Percentiles rank a stretch among this genome's conserved stretches.
phyloP scores from a whole-genome alignment of 1,140 invertebrate species.

The Drosophila bipectinata region DNA sequence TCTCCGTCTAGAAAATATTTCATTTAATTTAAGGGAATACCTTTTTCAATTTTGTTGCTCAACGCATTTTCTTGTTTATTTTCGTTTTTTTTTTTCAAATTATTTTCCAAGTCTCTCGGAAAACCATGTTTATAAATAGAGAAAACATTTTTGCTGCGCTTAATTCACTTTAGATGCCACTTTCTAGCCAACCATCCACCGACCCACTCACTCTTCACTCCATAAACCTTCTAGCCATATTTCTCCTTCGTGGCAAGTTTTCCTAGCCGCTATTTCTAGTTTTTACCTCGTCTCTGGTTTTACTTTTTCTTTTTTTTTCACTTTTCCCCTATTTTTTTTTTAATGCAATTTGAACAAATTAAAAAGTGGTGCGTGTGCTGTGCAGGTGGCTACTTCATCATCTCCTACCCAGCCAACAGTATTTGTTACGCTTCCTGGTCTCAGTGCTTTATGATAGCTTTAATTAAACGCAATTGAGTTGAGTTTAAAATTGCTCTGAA shows the following conservation, averaged over 20 bases:
- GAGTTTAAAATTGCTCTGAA: constrained; percentile 3
- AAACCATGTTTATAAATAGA: constrained; percentile 9
- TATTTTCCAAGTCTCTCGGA: neutral
- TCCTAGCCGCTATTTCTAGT: constrained; percentile 19
- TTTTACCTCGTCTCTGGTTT: constrained; percentile 27
- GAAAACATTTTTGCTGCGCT: constrained; percentile 40
- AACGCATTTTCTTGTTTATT: too few relatives aligned
- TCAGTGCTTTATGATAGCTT: constrained; percentile 35
- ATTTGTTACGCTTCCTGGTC: constrained; percentile 21
- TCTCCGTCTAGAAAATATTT: too few relatives aligned
- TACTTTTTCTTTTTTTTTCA: neutral
- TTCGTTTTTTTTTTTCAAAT: neutral
- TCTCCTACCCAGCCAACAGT: constrained; percentile 6
- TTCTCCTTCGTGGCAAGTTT: constrained; percentile 11
- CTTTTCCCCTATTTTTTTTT: constrained; percentile 30
- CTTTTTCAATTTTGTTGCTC: neutral
- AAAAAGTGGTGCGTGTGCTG: constrained; percentile 66
- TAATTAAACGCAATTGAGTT: constrained; percentile 53
- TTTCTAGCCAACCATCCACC: constrained; percentile 1
- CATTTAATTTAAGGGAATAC: constrained; percentile 4
- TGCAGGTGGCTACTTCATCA: neutral
- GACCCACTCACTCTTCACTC: neutral
- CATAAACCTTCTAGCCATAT: neutral
- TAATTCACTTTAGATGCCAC: constrained; percentile 63
- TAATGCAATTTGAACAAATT: constrained; percentile 78